These are phyloP conservation scores for Papilio machaon DNA, from an alignment of 1,140 invertebrate species.

Conservation along the genomic window DNA sequence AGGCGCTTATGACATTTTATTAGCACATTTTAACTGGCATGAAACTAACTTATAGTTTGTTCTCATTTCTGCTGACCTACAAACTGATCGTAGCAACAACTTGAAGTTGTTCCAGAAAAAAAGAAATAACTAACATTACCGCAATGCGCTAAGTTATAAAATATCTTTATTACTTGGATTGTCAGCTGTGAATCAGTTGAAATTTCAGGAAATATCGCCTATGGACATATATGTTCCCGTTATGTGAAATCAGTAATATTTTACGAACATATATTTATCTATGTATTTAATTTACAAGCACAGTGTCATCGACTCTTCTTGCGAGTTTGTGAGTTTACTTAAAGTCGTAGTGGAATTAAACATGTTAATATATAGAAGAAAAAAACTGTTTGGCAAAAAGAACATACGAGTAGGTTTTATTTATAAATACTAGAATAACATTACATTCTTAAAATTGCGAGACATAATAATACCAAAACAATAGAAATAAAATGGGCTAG, in stretches of 20 bases:
- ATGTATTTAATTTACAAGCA: no score
- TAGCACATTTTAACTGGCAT: not conserved
- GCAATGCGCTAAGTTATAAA: constrained; percentile 35
- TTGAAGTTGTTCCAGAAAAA: constrained; percentile 37
- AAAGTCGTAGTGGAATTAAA: no score
- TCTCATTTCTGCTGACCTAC: constrained; percentile 32
- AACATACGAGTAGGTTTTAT: no score
- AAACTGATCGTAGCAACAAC: constrained; percentile 9
- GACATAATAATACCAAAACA: not conserved
- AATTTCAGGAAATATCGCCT: not conserved
- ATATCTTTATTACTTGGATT: constrained; percentile 18
- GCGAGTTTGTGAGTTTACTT: not conserved
- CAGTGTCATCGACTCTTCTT: no score
- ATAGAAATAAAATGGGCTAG: not conserved
- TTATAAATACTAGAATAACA: not conserved
- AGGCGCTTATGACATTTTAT: not conserved
- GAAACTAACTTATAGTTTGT: constrained; percentile 22
- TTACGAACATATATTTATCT: no score
- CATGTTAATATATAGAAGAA: no score
- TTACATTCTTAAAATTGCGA: not conserved
- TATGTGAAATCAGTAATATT: not conserved
- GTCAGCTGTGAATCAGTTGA: constrained; percentile 1
- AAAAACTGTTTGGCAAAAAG: no score
- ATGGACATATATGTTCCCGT: not conserved
- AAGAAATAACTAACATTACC: constrained; percentile 21